Conservation (phyloP, 2,888 invertebrate genomes). For the Morpho achilles region DNA sequence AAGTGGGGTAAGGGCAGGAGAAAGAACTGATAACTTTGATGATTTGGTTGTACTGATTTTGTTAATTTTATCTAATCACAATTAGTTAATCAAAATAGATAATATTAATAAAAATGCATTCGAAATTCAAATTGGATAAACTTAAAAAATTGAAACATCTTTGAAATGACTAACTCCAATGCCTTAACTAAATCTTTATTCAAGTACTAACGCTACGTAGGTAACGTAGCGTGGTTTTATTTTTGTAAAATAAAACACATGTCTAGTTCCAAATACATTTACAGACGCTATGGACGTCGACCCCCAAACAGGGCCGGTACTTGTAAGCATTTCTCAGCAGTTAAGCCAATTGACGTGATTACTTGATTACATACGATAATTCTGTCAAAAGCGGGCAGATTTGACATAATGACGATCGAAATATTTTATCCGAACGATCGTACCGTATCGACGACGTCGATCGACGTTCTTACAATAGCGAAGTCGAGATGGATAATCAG, state of each 20-base stretch:
- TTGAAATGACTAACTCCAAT: no score
- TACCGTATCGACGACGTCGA: slow-evolving; percentile 28
- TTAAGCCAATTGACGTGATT: slow-evolving; percentile 29
- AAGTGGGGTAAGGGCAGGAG: no score
- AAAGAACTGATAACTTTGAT: no score
- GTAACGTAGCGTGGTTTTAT: no score
- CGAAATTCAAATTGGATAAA: no score
- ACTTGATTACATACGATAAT: slow-evolving; percentile 35
- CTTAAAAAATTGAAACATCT: no score
- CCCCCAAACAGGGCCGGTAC: slow-evolving; percentile 11
- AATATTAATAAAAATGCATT: no score
- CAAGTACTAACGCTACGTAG: no score
- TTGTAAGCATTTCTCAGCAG: slow-evolving; percentile 22
- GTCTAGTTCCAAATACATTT: slow-evolving; percentile 5
- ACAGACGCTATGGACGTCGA: slow-evolving; percentile 7
- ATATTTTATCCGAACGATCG: slow-evolving; percentile 34
- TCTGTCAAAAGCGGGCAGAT: slow-evolving; percentile 37
- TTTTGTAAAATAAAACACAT: slow-evolving; percentile 3
- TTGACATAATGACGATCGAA: slow-evolving; percentile 39
- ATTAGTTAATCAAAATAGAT: no score
- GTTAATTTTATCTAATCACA: no score
- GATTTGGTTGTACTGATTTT: no score
- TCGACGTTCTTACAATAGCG: slow-evolving; percentile 32
- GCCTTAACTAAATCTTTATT: no score
- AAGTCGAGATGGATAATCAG: slow-evolving; percentile 31